Conservation (phyloP, 2,113 vertebrate genomes). For the Antennarius striatus region DNA sequence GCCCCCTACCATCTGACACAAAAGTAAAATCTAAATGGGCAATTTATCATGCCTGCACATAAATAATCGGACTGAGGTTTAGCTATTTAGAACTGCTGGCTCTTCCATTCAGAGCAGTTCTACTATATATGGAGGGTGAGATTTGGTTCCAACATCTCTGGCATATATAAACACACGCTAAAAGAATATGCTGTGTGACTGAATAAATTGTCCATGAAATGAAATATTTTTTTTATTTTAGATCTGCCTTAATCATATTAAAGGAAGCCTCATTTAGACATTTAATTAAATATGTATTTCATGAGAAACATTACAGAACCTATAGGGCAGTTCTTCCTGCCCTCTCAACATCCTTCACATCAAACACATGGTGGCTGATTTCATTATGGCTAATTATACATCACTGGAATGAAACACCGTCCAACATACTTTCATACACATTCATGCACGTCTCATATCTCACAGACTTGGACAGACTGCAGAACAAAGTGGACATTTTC, state of each 20-base stretch:
- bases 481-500: slow-evolving; percentile 41
- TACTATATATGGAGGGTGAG: too few species aligned
- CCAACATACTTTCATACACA: neutral
- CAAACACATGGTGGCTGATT: slow-evolving; percentile 6
- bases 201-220: slow-evolving; percentile 17
- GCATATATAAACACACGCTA: neutral
- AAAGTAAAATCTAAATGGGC: too few species aligned
- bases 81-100: too few species aligned
- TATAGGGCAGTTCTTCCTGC: slow-evolving; percentile 1
- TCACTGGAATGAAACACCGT: neutral
- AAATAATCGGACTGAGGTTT: too few species aligned
- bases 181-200: too few species aligned
- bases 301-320: too few species aligned
- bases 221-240: slow-evolving; percentile 22
- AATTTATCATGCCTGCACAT: too few species aligned
- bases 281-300: neutral
- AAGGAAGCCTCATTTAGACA: neutral
- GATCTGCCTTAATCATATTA: neutral
- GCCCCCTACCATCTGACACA: too few species aligned
- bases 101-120: too few species aligned
- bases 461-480: slow-evolving; percentile 29
- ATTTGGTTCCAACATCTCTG: too few species aligned
- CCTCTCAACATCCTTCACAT: slow-evolving; percentile 3
- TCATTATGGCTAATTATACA: neutral
- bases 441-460: neutral